A percentile compares a stretch with the other conserved stretches of the same genome.
phyloP scores from a whole-genome alignment of 1,140 invertebrate species.

The Papilio polytes region DNA sequence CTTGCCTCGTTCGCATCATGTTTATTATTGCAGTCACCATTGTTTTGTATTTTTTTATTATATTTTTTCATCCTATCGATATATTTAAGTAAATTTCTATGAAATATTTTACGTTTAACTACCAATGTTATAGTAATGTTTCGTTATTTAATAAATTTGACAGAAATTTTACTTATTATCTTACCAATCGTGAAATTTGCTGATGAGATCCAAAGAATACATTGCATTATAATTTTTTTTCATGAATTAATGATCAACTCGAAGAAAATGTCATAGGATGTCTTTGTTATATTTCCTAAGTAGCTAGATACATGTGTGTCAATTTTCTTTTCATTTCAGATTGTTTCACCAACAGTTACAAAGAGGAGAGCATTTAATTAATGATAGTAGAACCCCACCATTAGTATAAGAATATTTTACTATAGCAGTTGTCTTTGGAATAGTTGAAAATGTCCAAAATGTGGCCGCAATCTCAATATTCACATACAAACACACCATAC shows the following conservation, averaged over 20 bases:
- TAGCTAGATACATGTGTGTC: background rate
- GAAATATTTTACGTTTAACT: background rate
- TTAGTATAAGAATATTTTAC: conserved; percentile 44
- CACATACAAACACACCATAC: conserved; percentile 69
- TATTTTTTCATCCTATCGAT: conserved; percentile 43
- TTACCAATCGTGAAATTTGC: background rate
- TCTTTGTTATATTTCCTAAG: too few relatives aligned
- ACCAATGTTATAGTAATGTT: background rate
- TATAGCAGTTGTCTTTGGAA: conserved; percentile 25
- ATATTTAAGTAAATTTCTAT: conserved; percentile 25
- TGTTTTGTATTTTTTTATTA: conserved; percentile 41
- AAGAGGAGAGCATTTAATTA: conserved; percentile 41
- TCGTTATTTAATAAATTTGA: background rate
- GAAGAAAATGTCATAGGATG: background rate
- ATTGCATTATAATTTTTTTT: background rate
- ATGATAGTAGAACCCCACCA: conserved; percentile 53
- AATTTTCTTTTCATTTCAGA: conserved; percentile 16
- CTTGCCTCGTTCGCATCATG: background rate
- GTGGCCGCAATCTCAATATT: conserved; percentile 80
- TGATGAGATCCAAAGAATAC: too few relatives aligned
- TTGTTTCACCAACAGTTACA: conserved; percentile 34
- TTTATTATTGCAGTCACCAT: conserved; percentile 16
- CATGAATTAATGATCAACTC: background rate
- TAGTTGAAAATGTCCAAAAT: conserved; percentile 60
- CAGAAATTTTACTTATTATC: background rate